phyloP scores from a whole-genome alignment of 2,113 vertebrate genomes.

The Aspiorhynchus laticeps region DNA sequence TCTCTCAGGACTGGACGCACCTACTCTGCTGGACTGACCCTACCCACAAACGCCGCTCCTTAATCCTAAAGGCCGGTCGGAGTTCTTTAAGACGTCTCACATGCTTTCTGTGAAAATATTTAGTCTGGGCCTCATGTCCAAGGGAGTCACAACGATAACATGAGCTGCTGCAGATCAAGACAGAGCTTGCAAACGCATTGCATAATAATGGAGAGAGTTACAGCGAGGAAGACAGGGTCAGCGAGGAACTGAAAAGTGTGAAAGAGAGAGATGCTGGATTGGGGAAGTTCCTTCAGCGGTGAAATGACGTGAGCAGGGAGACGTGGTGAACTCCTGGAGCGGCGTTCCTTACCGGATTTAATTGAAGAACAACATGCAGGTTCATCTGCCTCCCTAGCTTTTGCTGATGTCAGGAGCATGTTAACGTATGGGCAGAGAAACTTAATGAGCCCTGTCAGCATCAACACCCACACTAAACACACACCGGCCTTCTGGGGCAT shows the following conservation, averaged over 20 bases:
- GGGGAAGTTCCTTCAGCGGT: slow-evolving; percentile 35
- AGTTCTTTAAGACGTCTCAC: slow-evolving; percentile 53
- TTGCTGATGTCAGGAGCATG: slow-evolving; percentile 57
- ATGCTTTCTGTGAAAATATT: slow-evolving; percentile 66
- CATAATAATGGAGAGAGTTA: slow-evolving; percentile 11
- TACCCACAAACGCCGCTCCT: neutral
- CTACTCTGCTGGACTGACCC: slow-evolving; percentile 6
- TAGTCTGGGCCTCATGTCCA: slow-evolving; percentile 54
- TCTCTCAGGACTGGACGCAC: neutral
- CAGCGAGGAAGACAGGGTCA: neutral
- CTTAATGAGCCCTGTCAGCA: slow-evolving; percentile 57
- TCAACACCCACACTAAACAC: slow-evolving; percentile 53
- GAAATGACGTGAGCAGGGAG: slow-evolving; percentile 45
- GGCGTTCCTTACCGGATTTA: slow-evolving; percentile 55
- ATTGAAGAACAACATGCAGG: slow-evolving; percentile 69
- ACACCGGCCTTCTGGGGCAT: slow-evolving; percentile 9
- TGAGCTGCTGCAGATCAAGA: slow-evolving; percentile 49
- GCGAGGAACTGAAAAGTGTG: neutral
- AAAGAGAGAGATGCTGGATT: neutral
- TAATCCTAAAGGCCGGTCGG: slow-evolving; percentile 27
- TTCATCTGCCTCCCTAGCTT: slow-evolving; percentile 50
- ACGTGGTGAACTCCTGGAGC: neutral
- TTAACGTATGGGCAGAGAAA: neutral
- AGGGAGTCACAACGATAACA: slow-evolving; percentile 61
- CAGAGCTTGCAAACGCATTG: slow-evolving; percentile 47